Percentiles rank a stretch among this genome's conserved stretches.
These are phyloP conservation scores for Pogonocherus hispidulus DNA, from an alignment of 2,888 invertebrate genomes.

Conservation along the genomic window DNA sequence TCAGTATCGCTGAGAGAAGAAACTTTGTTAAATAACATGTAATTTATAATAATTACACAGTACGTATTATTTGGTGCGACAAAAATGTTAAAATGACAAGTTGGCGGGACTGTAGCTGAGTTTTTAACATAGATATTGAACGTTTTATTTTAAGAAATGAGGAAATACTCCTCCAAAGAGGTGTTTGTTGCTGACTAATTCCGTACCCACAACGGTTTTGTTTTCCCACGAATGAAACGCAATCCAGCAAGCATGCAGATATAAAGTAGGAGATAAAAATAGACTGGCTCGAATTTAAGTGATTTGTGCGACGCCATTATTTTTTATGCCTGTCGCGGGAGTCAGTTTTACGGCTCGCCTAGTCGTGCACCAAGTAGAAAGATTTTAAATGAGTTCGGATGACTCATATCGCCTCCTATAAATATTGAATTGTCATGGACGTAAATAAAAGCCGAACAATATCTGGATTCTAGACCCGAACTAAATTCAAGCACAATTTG, in stretches of 20 bases:
- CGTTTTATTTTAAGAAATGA: neutral
- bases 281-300: slow-evolving; percentile 1
- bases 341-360: neutral
- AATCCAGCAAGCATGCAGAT: neutral
- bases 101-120: no score
- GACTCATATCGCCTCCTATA: slow-evolving; percentile 21
- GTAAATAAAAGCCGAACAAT: slow-evolving; percentile 28
- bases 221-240: neutral
- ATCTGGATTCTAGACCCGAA: slow-evolving; percentile 16
- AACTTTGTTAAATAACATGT: no score
- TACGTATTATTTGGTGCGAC: no score
- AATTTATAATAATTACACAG: no score
- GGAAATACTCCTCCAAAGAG: neutral
- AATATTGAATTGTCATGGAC: slow-evolving; percentile 31
- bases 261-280: neutral
- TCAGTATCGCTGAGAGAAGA: no score
- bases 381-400: slow-evolving; percentile 8
- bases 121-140: no score
- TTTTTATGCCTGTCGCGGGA: slow-evolving; percentile 8
- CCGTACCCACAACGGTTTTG: neutral
- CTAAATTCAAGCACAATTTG: slow-evolving; percentile 28
- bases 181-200: neutral
- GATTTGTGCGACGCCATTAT: slow-evolving; percentile 11
- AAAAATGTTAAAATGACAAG: no score
- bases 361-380: slow-evolving; percentile 6